phyloP scores from a whole-genome alignment of 1,140 invertebrate genomes.

The Ceratina calcarata region DNA sequence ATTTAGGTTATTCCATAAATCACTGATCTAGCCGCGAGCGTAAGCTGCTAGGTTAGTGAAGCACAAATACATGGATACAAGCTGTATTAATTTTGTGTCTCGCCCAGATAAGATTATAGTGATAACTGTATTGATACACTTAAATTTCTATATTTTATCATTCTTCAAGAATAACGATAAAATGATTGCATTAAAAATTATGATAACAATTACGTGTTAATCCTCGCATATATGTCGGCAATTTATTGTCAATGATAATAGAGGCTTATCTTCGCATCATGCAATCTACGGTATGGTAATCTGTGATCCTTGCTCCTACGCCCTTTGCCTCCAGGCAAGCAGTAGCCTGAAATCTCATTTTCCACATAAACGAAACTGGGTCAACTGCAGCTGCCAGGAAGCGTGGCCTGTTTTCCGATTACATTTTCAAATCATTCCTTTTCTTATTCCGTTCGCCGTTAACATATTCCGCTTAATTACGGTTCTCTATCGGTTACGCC shows the following conservation, averaged over 20 bases:
- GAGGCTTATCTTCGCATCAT: neutral
- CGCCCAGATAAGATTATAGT: neutral
- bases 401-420: conserved; percentile 21
- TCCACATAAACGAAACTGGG: conserved; percentile 37
- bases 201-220: no score
- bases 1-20: conserved; percentile 47
- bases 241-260: neutral
- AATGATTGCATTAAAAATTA: no score
- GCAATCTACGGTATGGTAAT: neutral
- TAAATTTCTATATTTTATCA: no score
- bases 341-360: conserved; percentile 18
- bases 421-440: conserved; percentile 28
- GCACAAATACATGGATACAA: neutral
- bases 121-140: neutral
- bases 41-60: conserved; percentile 29
- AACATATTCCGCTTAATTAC: conserved; percentile 23
- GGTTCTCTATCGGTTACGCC: neutral
- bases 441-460: conserved; percentile 8
- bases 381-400: conserved; percentile 9
- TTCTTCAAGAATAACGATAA: no score
- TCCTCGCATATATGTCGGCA: no score
- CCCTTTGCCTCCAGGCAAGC: neutral
- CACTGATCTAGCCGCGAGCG: conserved; percentile 5
- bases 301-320: neutral
- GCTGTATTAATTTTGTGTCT: neutral